These are phyloP conservation scores for Alligator mississippiensis DNA, from an alignment of 2,113 vertebrate genomes.

Conservation along the genomic window DNA sequence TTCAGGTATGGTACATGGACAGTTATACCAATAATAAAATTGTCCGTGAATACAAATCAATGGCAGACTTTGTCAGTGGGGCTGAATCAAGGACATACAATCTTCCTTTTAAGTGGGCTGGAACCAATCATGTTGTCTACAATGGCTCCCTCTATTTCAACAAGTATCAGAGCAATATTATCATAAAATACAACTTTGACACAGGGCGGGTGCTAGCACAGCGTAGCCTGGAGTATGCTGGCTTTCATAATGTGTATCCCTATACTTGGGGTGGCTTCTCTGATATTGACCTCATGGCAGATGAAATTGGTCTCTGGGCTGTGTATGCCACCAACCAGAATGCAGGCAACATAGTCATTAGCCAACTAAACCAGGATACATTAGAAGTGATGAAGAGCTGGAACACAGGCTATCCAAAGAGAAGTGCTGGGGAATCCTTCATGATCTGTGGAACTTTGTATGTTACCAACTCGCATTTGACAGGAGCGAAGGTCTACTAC, in stretches of 20 bases:
- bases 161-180: conserved; percentile 99
- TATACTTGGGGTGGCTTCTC: conserved; percentile 98
- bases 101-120: conserved; percentile 98
- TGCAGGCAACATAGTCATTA: conserved; percentile 96
- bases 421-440: conserved; percentile 97
- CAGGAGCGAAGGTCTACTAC: conserved; percentile 98
- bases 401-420: conserved; percentile 97
- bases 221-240: conserved; percentile 93
- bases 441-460: conserved; percentile 99
- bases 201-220: conserved; percentile 91
- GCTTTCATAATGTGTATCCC: conserved; percentile 97
- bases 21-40: conserved; percentile 98
- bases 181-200: conserved; percentile 97
- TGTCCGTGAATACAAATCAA: conserved; percentile 95
- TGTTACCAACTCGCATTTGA: conserved; percentile 96
- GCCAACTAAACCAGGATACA: conserved; percentile 91
- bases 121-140: conserved; percentile 97
- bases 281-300: conserved; percentile 97
- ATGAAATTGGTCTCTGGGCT: conserved; percentile 96
- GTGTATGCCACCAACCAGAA: conserved; percentile 99
- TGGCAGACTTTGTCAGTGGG: conserved; percentile 91
- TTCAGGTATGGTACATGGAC: conserved; percentile 98
- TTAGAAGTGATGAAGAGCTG: conserved; percentile 94
- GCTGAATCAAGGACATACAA: conserved; percentile 95
- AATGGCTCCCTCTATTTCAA: conserved; percentile 98